These are phyloP conservation scores for Harpagifer antarcticus DNA, from an alignment of 2,797 vertebrate species.

Conservation along the genomic window DNA sequence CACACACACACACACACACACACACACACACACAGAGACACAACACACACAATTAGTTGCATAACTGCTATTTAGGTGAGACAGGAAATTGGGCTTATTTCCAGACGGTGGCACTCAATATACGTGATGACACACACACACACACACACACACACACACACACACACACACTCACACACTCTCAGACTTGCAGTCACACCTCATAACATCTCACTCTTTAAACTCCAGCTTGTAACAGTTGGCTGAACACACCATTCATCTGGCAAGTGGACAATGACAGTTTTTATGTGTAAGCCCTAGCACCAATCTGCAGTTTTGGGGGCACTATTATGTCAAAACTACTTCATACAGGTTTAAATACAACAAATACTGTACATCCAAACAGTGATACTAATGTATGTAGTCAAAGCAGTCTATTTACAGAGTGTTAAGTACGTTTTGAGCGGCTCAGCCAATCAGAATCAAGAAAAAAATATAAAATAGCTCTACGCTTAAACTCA, in stretches of 20 bases:
- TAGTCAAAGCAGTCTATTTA: no score
- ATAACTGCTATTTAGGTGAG: conserved; percentile 32
- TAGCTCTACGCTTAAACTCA: no score
- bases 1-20: conserved; percentile 17
- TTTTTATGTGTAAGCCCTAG: neutral
- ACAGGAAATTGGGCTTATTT: conserved; percentile 18
- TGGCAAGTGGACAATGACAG: neutral
- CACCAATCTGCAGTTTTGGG: neutral
- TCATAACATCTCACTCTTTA: conserved; percentile 10
- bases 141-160: neutral
- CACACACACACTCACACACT: conserved; percentile 22
- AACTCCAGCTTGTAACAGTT: conserved; percentile 14
- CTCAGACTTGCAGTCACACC: neutral
- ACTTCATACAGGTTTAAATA: conserved; percentile 11
- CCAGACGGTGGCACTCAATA: conserved; percentile 2
- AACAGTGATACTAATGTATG: no score
- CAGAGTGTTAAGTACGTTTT: no score
- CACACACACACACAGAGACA: no score
- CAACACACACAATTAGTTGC: conserved; percentile 19
- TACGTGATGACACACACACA: conserved; percentile 28
- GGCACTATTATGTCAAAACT: no score
- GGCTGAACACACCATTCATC: neutral
- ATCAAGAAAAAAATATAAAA: no score
- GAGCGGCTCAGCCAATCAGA: no score
- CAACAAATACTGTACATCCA: neutral